Evolutionary conservation across 2,888 invertebrate species (phyloP).

Genomic region (Athrips mouffetella): DNA sequence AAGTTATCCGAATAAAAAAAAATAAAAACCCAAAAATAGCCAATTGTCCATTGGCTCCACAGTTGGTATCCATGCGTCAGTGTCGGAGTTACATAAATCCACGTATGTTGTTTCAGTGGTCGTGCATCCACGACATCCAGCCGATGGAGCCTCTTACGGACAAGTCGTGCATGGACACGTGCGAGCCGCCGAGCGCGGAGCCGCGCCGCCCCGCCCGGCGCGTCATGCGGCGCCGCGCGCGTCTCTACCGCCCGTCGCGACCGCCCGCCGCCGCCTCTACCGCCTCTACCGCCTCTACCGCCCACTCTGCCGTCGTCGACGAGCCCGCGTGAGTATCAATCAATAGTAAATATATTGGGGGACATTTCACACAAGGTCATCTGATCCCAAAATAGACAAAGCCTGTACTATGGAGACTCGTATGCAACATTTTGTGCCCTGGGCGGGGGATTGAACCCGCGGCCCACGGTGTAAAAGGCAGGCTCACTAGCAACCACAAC

Average conservation of each 20-base stretch:
- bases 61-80: neutral
- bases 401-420: too few species aligned
- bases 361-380: too few species aligned
- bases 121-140: slow-evolving; percentile 95
- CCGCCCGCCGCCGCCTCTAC: slow-evolving; percentile 19
- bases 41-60: neutral
- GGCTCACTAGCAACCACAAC: too few species aligned
- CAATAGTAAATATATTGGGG: too few species aligned
- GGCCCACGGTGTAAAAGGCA: too few species aligned
- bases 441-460: too few species aligned
- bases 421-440: too few species aligned
- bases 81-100: neutral
- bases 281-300: slow-evolving; percentile 13
- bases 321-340: neutral
- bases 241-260: slow-evolving; percentile 24
- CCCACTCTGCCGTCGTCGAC: slow-evolving; percentile 19
- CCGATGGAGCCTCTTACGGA: slow-evolving; percentile 61
- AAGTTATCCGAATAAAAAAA: too few species aligned
- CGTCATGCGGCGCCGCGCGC: slow-evolving; percentile 24
- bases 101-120: slow-evolving; percentile 81
- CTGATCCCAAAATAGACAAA: too few species aligned
- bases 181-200: slow-evolving; percentile 22
- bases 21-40: too few species aligned
- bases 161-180: slow-evolving; percentile 47
- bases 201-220: slow-evolving; percentile 19